Evolutionary conservation across 2,888 invertebrate species (phyloP).

Genomic region (Nephrocerus scutellatus): DNA sequence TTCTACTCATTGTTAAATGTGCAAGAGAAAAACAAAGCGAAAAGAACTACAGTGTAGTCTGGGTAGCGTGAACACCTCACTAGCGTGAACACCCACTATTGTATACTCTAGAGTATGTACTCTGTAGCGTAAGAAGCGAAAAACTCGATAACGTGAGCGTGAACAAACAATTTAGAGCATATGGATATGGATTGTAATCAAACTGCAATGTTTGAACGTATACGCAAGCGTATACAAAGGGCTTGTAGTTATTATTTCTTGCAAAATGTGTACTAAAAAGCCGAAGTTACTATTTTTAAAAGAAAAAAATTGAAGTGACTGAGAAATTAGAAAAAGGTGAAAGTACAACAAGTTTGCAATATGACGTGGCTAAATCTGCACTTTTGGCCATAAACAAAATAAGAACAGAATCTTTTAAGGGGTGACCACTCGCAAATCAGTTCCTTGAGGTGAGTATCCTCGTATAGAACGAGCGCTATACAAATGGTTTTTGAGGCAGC

Average conservation of each 20-base stretch:
- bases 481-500: slow-evolving; percentile 9
- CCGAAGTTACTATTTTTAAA: not conserved
- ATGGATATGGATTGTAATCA: too few species aligned
- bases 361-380: slow-evolving; percentile 6
- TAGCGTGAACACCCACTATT: too few species aligned
- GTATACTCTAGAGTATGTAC: too few species aligned
- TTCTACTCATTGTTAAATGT: too few species aligned
- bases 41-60: too few species aligned
- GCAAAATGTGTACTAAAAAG: slow-evolving; percentile 1
- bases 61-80: too few species aligned
- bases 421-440: slow-evolving; percentile 3
- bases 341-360: slow-evolving; percentile 5
- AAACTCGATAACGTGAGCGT: too few species aligned
- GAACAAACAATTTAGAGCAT: too few species aligned
- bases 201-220: too few species aligned
- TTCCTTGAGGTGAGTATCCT: slow-evolving; percentile 6
- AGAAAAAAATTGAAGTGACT: slow-evolving; percentile 5
- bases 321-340: slow-evolving; percentile 3
- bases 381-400: slow-evolving; percentile 6
- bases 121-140: too few species aligned
- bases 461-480: slow-evolving; percentile 2
- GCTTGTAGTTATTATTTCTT: not conserved
- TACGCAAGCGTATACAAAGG: too few species aligned
- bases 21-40: too few species aligned
- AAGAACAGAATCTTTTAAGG: slow-evolving; percentile 1